Evolutionary conservation across 2,113 vertebrate genomes (phyloP).

Genomic region (Chloebia gouldiae): DNA sequence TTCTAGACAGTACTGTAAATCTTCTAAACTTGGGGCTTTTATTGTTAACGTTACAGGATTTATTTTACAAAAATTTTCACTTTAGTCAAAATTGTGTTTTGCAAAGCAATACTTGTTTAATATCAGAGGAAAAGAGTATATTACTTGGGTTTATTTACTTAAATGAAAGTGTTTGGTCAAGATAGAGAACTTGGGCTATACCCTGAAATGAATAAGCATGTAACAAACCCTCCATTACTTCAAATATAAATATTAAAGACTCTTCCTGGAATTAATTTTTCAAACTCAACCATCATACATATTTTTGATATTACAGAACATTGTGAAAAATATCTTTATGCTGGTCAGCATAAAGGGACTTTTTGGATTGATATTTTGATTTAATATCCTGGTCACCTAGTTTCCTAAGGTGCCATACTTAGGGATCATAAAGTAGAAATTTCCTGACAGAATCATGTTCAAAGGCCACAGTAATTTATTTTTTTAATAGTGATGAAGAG

Average conservation of each 20-base stretch:
- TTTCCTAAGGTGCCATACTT: background rate
- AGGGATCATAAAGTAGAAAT: background rate
- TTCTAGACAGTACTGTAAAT: background rate
- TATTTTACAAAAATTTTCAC: background rate
- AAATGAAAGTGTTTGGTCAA: background rate
- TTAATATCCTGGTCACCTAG: background rate
- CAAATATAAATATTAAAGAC: background rate
- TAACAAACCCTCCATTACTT: background rate
- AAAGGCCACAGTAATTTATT: background rate
- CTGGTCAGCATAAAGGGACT: background rate
- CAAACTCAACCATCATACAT: background rate
- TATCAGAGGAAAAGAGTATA: accelerated
- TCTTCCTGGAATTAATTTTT: background rate
- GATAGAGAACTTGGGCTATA: background rate
- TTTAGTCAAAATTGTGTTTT: background rate
- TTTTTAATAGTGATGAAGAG: background rate
- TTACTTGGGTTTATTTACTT: background rate
- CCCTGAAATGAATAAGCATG: background rate
- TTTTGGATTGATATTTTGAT: background rate
- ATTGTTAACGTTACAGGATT: background rate
- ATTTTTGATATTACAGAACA: background rate
- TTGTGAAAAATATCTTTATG: background rate
- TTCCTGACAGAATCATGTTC: background rate
- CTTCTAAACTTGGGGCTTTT: background rate
- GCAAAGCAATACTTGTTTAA: background rate